Evolutionary conservation across 2,888 invertebrate genomes (phyloP).

Genomic region (Mylabris sibirica): DNA sequence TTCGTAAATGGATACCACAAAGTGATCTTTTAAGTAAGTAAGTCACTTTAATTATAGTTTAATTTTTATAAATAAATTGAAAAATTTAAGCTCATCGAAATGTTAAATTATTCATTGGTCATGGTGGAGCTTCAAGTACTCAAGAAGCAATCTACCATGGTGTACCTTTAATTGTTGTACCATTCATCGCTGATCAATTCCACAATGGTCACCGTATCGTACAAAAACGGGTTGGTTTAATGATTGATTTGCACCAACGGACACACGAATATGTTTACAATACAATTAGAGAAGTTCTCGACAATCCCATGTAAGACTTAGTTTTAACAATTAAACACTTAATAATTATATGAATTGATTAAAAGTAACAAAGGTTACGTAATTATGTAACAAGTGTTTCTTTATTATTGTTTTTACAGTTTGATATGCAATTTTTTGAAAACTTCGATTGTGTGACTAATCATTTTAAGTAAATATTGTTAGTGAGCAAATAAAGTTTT

Average conservation of each 20-base stretch:
- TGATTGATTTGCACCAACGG: slow-evolving; percentile 39
- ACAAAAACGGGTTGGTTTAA: slow-evolving; percentile 41
- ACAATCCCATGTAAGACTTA: slow-evolving; percentile 43
- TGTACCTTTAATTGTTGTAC: slow-evolving; percentile 42
- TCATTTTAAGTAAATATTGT: too few relatives aligned
- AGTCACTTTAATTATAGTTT: background rate
- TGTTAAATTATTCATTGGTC: slow-evolving; percentile 43
- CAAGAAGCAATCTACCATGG: slow-evolving; percentile 43
- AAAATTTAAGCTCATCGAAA: slow-evolving; percentile 46
- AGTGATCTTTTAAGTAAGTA: slow-evolving; percentile 56
- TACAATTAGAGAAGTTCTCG: slow-evolving; percentile 39
- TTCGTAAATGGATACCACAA: slow-evolving; percentile 59
- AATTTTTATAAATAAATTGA: background rate
- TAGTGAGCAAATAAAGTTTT: too few relatives aligned
- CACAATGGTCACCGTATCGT: slow-evolving; percentile 48
- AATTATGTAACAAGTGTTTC: too few relatives aligned
- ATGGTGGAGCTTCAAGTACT: slow-evolving; percentile 44
- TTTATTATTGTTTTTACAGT: too few relatives aligned
- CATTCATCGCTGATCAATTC: slow-evolving; percentile 42
- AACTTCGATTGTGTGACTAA: too few relatives aligned
- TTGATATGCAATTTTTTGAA: too few relatives aligned
- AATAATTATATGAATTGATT: too few relatives aligned
- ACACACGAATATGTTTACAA: slow-evolving; percentile 35
- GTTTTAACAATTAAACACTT: slow-evolving; percentile 5
- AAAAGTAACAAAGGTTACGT: too few relatives aligned